Base-by-base conservation (phyloP, 2,797 vertebrate genomes). In the Clarias laeviceps region DNA sequence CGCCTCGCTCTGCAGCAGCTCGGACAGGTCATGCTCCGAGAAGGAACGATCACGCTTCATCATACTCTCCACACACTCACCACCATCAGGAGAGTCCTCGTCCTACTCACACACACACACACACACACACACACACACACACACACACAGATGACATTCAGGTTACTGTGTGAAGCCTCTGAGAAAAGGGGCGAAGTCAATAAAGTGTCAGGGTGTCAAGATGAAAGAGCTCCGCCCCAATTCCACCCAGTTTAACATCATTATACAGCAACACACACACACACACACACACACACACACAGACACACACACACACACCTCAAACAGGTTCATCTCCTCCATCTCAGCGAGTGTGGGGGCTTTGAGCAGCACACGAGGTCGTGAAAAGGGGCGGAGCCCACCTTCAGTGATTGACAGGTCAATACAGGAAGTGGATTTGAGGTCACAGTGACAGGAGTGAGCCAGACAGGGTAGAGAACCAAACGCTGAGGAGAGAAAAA, bases 41-140 rank as follows among this genome's bases (percentile, higher is more conserved):
- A 99, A 98, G 76, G 98, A 99, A n/a, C 97, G 96, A 59, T 99
- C 97, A 15, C 97, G 91, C 88, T 97, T 99, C 89, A 99, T 91
- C 24, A 93, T 92, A 80, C 94, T 94, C 17, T 94, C 93, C 0
- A 92, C 89, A 34, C 93, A 90, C 72, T 97, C 96, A 0, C 89
- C 81, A 0, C 88, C 90, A 17, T 94, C 95, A 0, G 97, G 97
- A 11, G 97, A 98, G 27, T 98, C 97, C 87, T 99, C 98, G 54
- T 99, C 97, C 97, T 99, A 91, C 14, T 74, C 15, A 70, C 80
- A 82, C 54, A 45, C 62, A 86, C 72, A 82, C 61, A 82, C 59
- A 85, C 59, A 81, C 68, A 74, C 68, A 81, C 61, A 80, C 45
- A 68, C 54, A 45, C 69, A 74, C 61, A 65, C 37, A 65, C 37